Percentiles rank a stretch among this genome's conserved stretches.
These are phyloP conservation scores for Drosophila insularis DNA, from an alignment of 1,140 invertebrate species.

Conservation along the genomic window DNA sequence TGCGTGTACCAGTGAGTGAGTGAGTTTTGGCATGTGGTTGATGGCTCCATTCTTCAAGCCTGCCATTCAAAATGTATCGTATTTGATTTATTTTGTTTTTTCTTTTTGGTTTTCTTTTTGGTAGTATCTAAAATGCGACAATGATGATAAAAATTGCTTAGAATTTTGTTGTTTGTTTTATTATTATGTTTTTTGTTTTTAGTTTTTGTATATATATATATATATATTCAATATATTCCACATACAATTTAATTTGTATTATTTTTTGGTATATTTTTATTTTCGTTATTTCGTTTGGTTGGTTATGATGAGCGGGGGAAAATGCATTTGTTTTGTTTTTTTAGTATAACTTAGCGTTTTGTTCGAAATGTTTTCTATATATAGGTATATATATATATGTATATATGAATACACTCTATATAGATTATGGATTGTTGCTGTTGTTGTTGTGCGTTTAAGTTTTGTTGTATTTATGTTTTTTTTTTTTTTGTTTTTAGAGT, in stretches of 20 bases:
- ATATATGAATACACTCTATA: slow-evolving; percentile 38
- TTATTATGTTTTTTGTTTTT: slow-evolving; percentile 22
- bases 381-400: slow-evolving; percentile 44
- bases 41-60: slow-evolving; percentile 8
- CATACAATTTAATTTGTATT: slow-evolving; percentile 43
- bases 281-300: slow-evolving; percentile 39
- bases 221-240: slow-evolving; percentile 35
- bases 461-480: neutral
- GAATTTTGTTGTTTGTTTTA: slow-evolving; percentile 50
- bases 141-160: slow-evolving; percentile 72
- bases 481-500: slow-evolving; percentile 7
- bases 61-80: slow-evolving; percentile 37
- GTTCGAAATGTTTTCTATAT: slow-evolving; percentile 69
- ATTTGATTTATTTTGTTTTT: slow-evolving; percentile 8
- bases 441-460: slow-evolving; percentile 47
- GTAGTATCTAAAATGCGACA: slow-evolving; percentile 66
- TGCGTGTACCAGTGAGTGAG: slow-evolving; percentile 18
- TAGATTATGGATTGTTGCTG: slow-evolving; percentile 33
- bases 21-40: slow-evolving; percentile 6
- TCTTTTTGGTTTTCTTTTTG: neutral
- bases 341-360: slow-evolving; percentile 39
- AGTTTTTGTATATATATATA: slow-evolving; percentile 7
- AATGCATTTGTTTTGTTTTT: slow-evolving; percentile 72
- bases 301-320: slow-evolving; percentile 59
- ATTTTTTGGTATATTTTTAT: slow-evolving; percentile 43